These are phyloP conservation scores for Numenius arquata DNA, from an alignment of 2,113 vertebrate species.

Conservation along the genomic window DNA sequence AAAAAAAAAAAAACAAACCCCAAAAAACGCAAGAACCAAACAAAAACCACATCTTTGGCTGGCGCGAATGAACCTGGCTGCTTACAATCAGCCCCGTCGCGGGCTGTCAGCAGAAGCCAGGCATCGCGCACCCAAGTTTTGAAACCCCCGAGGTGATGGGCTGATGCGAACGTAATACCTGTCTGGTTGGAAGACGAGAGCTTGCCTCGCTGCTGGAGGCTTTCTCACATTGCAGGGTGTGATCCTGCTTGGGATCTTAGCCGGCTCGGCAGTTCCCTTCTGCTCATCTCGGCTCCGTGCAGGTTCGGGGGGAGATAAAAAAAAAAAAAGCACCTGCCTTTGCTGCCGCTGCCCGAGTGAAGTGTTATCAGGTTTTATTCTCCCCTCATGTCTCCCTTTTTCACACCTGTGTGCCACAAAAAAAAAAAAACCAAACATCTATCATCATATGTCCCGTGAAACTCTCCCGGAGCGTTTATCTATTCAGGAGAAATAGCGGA, in stretches of 20 bases:
- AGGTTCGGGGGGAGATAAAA: background rate
- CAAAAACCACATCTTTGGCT: background rate
- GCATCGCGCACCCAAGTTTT: rapidly evolving
- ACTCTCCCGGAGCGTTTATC: constrained; percentile 25
- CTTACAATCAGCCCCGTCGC: background rate
- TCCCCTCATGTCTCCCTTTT: constrained; percentile 17
- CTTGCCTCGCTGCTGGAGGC: constrained; percentile 2
- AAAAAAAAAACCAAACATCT: background rate
- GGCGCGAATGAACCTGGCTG: background rate
- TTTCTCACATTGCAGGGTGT: background rate
- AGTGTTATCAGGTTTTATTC: constrained; percentile 30
- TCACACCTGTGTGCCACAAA: constrained; percentile 44
- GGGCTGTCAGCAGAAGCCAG: background rate
- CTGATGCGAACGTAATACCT: background rate
- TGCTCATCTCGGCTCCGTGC: background rate
- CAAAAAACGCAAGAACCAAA: too few relatives aligned
- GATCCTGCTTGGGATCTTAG: background rate
- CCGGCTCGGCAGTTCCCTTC: background rate
- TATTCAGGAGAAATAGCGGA: background rate
- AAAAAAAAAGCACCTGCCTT: background rate
- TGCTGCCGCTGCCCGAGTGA: constrained; percentile 1
- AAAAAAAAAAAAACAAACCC: background rate
- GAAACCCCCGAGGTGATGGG: background rate
- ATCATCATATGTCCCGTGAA: background rate
- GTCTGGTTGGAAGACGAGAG: background rate